These are phyloP conservation scores for Cyanoramphus novaezelandiae DNA, from an alignment of 2,113 vertebrate species.

Conservation along the genomic window DNA sequence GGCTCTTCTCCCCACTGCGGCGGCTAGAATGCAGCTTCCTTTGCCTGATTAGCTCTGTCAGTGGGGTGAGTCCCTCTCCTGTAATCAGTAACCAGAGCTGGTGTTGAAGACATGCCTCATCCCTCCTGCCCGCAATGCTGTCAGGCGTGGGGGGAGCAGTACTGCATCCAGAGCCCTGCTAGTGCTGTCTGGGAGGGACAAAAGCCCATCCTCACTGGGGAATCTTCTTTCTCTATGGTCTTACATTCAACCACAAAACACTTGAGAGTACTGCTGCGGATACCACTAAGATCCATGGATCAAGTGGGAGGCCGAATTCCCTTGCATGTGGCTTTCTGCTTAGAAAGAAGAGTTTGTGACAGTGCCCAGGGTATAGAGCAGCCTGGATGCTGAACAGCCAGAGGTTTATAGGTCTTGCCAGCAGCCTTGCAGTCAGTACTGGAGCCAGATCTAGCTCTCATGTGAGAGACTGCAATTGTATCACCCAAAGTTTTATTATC, in stretches of 20 bases:
- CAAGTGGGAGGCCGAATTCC: neutral
- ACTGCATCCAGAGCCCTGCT: rapidly evolving
- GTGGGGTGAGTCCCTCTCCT: conserved; percentile 15
- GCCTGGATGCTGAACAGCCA: neutral
- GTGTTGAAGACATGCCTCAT: conserved; percentile 40
- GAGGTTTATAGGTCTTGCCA: neutral
- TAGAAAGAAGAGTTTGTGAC: neutral
- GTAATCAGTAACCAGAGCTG: conserved; percentile 51
- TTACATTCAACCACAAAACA: neutral
- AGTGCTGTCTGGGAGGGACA: neutral
- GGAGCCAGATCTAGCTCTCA: neutral
- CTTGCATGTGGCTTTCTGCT: neutral
- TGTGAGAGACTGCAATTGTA: neutral
- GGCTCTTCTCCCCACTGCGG: neutral
- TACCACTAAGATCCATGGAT: neutral
- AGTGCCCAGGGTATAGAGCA: neutral
- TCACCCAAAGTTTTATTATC: neutral
- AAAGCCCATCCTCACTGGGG: neutral
- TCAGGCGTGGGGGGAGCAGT: neutral
- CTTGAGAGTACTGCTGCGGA: neutral
- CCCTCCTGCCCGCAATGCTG: neutral
- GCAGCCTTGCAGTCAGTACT: neutral
- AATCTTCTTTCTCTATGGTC: neutral
- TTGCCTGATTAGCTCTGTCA: neutral
- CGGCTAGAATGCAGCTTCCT: conserved; percentile 6